A percentile compares a stretch with the other conserved stretches of the same genome.
Conservation (phyloP, 1,140 invertebrate species). For the Drosophila sechellia region DNA sequence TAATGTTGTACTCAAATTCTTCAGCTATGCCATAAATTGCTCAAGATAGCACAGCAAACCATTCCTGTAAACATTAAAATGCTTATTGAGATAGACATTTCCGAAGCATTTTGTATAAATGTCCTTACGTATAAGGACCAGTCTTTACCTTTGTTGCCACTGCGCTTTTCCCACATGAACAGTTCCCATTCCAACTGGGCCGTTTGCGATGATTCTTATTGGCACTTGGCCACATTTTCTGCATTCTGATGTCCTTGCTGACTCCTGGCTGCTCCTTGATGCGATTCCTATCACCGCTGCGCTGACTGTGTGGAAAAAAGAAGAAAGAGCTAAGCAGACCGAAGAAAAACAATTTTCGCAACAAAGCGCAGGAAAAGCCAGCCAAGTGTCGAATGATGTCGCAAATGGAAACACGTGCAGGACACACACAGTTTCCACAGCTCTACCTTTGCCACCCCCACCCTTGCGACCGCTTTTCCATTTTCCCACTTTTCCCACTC, state of each 20-base stretch:
- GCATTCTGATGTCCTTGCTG: conserved; percentile 62
- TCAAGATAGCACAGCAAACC: background rate
- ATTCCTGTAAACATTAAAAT: background rate
- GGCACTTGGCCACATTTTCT: conserved; percentile 69
- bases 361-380: conserved; percentile 51
- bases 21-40: too few species aligned
- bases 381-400: conserved; percentile 43
- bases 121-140: background rate
- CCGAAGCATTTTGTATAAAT: background rate
- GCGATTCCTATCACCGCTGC: conserved; percentile 64
- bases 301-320: conserved; percentile 14
- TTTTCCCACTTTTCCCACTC: background rate
- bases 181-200: conserved; percentile 31
- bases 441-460: conserved; percentile 20
- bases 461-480: background rate
- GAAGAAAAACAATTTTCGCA: conserved; percentile 62
- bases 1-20: background rate
- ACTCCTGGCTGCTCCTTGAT: conserved; percentile 7
- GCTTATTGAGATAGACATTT: background rate
- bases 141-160: conserved; percentile 1
- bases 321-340: conserved; percentile 14
- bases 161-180: conserved; percentile 19
- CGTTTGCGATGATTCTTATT: conserved; percentile 61
- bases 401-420: conserved; percentile 76
- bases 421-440: conserved; percentile 27